Evolutionary conservation across 2,888 invertebrate genomes (phyloP).

Genomic region (Nemapogon koenigi): DNA sequence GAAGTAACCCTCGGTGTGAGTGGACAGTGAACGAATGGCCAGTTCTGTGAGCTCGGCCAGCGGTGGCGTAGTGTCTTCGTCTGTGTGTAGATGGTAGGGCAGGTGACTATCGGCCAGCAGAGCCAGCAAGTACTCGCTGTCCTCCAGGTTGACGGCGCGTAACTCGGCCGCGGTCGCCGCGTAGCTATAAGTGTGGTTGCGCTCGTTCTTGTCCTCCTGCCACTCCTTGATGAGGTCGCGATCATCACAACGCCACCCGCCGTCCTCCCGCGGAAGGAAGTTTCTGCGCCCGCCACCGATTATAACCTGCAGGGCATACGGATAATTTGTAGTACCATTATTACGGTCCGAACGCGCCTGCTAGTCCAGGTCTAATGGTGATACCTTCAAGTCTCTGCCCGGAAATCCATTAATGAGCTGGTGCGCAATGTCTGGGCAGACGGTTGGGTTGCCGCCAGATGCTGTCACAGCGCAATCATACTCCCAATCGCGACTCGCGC

Average conservation of each 20-base stretch:
- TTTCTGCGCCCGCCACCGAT: slow-evolving; percentile 65
- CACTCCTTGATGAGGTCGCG: slow-evolving; percentile 67
- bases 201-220: slow-evolving; percentile 36
- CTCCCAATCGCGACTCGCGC: slow-evolving; percentile 76
- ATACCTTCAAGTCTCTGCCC: slow-evolving; percentile 66
- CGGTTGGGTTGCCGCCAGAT: slow-evolving; percentile 38
- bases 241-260: slow-evolving; percentile 62
- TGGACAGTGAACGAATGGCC: slow-evolving; percentile 63
- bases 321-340: slow-evolving; percentile 26
- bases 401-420: slow-evolving; percentile 65
- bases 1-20: slow-evolving; percentile 65
- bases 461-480: slow-evolving; percentile 62
- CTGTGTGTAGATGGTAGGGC: slow-evolving; percentile 44
- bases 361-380: background rate
- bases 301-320: slow-evolving; percentile 28
- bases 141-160: slow-evolving; percentile 33
- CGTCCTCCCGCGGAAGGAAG: slow-evolving; percentile 45
- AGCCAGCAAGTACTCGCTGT: slow-evolving; percentile 50
- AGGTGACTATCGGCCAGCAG: slow-evolving; percentile 49
- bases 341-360: too few species aligned
- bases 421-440: slow-evolving; percentile 73
- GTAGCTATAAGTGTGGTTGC: slow-evolving; percentile 30
- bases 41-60: slow-evolving; percentile 68
- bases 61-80: slow-evolving; percentile 51
- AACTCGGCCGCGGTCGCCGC: slow-evolving; percentile 57